Conservation (phyloP, 2,888 invertebrate genomes). For the Carpatolechia fugitivella region DNA sequence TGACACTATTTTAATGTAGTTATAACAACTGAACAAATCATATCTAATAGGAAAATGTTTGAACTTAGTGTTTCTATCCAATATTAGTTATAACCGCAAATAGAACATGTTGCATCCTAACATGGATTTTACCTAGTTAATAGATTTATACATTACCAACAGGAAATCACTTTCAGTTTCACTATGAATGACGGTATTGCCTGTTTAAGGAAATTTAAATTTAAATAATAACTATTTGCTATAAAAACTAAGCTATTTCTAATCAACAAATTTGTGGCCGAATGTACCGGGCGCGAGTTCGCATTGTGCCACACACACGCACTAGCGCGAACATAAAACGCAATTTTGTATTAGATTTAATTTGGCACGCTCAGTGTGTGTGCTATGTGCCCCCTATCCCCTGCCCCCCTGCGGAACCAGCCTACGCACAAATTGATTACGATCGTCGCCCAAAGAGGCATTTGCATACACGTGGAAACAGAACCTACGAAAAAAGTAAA, state of each 20-base stretch:
- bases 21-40: no score
- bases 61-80: no score
- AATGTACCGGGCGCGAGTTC: constrained; percentile 66
- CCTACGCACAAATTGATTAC: constrained; percentile 79
- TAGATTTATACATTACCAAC: no score
- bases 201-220: no score
- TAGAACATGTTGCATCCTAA: no score
- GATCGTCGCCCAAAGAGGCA: constrained; percentile 72
- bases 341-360: constrained; percentile 80
- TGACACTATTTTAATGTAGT: no score
- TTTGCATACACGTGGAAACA: constrained; percentile 68
- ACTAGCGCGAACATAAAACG: constrained; percentile 76
- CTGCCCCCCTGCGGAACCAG: constrained; percentile 40
- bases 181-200: no score
- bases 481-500: constrained; percentile 41
- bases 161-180: no score
- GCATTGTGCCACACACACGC: constrained; percentile 73
- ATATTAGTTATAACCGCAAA: no score
- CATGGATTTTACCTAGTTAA: no score
- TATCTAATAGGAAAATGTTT: no score
- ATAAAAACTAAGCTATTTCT: constrained; percentile 30
- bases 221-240: no score
- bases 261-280: constrained; percentile 40
- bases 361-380: constrained; percentile 51
- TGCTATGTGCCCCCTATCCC: constrained; percentile 36